Percentiles rank a stretch among this genome's conserved stretches.
Evolutionary conservation across 2,888 invertebrate species (phyloP).

Genomic region (Cremastinae sp.): DNA sequence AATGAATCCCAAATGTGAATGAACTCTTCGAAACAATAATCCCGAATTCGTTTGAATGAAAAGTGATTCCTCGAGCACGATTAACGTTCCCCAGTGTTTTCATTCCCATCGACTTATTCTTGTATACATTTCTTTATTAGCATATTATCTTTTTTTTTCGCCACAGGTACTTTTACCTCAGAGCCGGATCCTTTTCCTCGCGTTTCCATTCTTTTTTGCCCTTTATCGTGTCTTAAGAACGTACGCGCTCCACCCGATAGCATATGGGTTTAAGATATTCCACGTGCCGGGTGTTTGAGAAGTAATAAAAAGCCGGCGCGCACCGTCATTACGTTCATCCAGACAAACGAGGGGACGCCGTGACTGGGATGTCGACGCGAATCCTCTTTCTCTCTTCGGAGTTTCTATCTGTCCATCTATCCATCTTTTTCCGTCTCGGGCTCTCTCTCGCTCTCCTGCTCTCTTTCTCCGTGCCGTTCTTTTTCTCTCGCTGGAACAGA

Average conservation of each 20-base stretch:
- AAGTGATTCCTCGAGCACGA: too few relatives aligned
- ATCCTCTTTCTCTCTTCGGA: slow-evolving; percentile 11
- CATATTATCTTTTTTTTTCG: neutral
- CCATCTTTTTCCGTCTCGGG: neutral
- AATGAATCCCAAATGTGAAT: too few relatives aligned
- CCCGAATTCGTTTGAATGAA: too few relatives aligned
- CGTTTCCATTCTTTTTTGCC: slow-evolving; percentile 12
- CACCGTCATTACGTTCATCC: slow-evolving; percentile 69
- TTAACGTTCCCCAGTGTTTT: too few relatives aligned
- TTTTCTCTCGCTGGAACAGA: slow-evolving; percentile 41
- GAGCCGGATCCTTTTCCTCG: neutral
- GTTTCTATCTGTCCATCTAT: neutral
- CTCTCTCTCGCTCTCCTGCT: slow-evolving; percentile 6
- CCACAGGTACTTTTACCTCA: neutral
- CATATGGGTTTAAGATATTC: slow-evolving; percentile 67
- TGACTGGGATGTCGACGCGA: slow-evolving; percentile 69
- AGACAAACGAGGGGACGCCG: slow-evolving; percentile 70
- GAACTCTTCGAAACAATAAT: too few relatives aligned
- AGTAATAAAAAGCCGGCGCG: slow-evolving; percentile 68
- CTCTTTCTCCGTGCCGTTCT: slow-evolving; percentile 24
- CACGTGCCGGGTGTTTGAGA: slow-evolving; percentile 70
- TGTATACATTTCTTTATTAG: neutral
- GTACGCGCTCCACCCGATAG: slow-evolving; percentile 46
- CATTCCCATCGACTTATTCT: too few relatives aligned
- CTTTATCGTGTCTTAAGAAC: slow-evolving; percentile 24